Conservation (phyloP, 2,888 invertebrate genomes). For the Phyto melanocephala region DNA sequence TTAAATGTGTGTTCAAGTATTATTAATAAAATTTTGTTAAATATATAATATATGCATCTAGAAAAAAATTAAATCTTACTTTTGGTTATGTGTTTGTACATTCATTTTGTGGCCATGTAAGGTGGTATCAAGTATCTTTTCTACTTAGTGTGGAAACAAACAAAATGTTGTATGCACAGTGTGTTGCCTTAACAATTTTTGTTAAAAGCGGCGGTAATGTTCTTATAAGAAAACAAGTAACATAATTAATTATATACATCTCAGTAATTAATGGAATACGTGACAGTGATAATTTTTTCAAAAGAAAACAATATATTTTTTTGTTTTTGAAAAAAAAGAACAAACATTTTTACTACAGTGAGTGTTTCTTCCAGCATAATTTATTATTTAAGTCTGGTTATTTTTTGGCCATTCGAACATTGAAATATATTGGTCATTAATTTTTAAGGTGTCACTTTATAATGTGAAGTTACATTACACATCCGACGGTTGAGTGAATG, state of each 20-base stretch:
- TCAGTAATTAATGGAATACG: constrained; percentile 56
- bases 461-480: constrained; percentile 17
- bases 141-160: background rate
- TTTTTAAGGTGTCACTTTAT: constrained; percentile 50
- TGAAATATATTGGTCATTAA: constrained; percentile 32
- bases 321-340: background rate
- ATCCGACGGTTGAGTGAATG: constrained; percentile 54
- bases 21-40: background rate
- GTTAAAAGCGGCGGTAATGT: constrained; percentile 41
- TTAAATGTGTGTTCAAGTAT: background rate
- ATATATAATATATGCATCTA: background rate
- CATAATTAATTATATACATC: constrained; percentile 55
- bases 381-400: constrained; percentile 20
- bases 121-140: constrained; percentile 52
- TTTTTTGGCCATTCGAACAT: constrained; percentile 6
- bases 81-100: background rate
- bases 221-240: constrained; percentile 21
- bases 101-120: constrained; percentile 51
- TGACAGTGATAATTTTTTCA: constrained; percentile 53
- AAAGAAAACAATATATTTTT: background rate
- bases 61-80: background rate
- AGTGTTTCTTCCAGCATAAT: constrained; percentile 31
- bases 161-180: background rate
- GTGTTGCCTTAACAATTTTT: background rate
- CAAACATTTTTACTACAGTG: background rate